Conservation (phyloP, 2,797 vertebrate species). For the Euthynnus affinis region DNA sequence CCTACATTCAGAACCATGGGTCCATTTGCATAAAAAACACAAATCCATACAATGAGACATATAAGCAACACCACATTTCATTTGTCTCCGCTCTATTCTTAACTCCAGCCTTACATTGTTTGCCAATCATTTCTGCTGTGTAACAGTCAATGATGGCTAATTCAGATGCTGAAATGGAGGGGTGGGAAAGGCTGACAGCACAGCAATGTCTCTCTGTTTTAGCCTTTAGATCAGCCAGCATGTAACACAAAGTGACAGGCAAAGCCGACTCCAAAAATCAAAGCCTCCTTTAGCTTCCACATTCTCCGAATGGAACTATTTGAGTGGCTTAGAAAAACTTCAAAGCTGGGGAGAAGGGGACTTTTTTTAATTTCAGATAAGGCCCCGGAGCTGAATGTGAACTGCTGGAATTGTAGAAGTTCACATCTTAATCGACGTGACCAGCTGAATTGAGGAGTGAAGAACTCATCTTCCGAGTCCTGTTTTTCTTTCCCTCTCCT, state of each 20-base stretch:
- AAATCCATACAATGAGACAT: conserved; percentile 22
- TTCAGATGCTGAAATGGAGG: conserved; percentile 61
- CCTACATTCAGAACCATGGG: neutral
- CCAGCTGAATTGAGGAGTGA: conserved; percentile 79
- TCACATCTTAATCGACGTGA: conserved; percentile 88
- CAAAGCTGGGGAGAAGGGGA: conserved; percentile 80
- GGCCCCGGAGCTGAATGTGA: conserved; percentile 84
- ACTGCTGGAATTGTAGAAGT: conserved; percentile 83
- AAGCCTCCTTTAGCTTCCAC: conserved; percentile 82
- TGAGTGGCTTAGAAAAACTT: conserved; percentile 86
- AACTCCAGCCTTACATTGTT: conserved; percentile 34
- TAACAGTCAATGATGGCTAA: conserved; percentile 67
- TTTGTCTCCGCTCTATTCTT: conserved; percentile 25
- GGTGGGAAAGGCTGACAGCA: conserved; percentile 67
- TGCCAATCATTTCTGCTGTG: conserved; percentile 51
- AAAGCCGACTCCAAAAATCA: conserved; percentile 83
- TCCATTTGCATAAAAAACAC: neutral
- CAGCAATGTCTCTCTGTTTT: conserved; percentile 61
- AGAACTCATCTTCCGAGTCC: conserved; percentile 78
- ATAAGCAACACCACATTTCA: conserved; percentile 10
- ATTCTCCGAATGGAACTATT: conserved; percentile 79
- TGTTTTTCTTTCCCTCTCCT: conserved; percentile 62
- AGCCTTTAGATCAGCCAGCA: conserved; percentile 77
- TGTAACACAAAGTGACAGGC: conserved; percentile 83
- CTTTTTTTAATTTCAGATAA: conserved; percentile 90